Base-by-base conservation (phyloP, 30 jellyfish, hydroid and myxozoan genomes). In the Calvadosia cruxmelitensis region DNA sequence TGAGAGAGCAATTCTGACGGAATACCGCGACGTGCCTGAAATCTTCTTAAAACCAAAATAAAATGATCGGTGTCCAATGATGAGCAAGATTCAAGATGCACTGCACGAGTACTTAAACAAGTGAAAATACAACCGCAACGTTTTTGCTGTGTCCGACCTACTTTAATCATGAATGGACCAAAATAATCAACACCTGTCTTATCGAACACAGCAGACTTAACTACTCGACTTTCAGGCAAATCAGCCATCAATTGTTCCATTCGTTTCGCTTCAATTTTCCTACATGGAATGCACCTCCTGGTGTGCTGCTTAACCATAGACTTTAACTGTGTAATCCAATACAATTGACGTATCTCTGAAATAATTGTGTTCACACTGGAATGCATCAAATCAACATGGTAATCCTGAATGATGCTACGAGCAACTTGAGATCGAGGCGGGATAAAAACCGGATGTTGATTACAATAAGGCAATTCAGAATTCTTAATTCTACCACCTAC, bases 401-500 rank as follows among this genome's bases (percentile, higher is more conserved):
- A n/a, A n/a, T n/a, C n/a, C n/a, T n/a, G n/a, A n/a, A n/a, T n/a
- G n/a, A n/a, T n/a, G n/a, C n/a, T n/a, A n/a, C n/a, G n/a, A n/a
- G n/a, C n/a, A n/a, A n/a, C n/a, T n/a, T n/a, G n/a, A n/a, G n/a
- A n/a, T n/a, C n/a, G n/a, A n/a, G n/a, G n/a, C n/a, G 94, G 86
- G 15, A 73, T 71, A 5, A 81, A 53, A 12, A 63, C 69, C 15
- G 89, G 87, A 35, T 72, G 83, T 51, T 63, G 73, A 1, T 20
- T 71, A 34, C 34, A 63, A 10, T 67, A 32, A 27, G 36, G 29
- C n/a, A n/a, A n/a, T 1, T 63, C 27, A 0, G 86, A 64, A 10
- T 48, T 67, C 52, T 48, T 67, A 29, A 77, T 75, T 35, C 83
- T 74, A 16, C 90, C 90, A 31, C 90, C 90, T 51, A 68, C 90